Base-by-base conservation (phyloP, 2,113 vertebrate genomes). In the Prochilodus magdalenae region DNA sequence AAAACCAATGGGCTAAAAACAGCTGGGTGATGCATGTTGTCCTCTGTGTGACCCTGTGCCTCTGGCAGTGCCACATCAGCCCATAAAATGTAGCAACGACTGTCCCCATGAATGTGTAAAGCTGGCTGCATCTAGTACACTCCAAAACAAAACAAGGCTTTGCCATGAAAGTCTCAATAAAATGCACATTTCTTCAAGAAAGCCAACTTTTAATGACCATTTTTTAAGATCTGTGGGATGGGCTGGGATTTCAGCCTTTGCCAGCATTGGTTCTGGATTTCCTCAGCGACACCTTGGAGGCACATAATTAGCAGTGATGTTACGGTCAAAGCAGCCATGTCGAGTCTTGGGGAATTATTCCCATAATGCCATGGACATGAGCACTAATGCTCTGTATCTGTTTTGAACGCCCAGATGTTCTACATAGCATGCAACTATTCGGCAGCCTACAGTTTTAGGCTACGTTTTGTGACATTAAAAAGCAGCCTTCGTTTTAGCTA, bases 251-350 rank as follows among this genome's bases (percentile, higher is more conserved):
- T 62, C 60, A 78, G 20, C 53, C 66, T 71, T 78, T 88, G 85
- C 87, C 87, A 90, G 74, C 30, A 51, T 69, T 13, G 83, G 86
- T 29, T 91, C 90, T 93, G 92, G 89, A 88, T 84, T 90, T 89
- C 67, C 75, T 94, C 92, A 93, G 87, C 80, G 14, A 93, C 92
- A 93, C 93, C 86, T 89, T 80, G n/a, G 77, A 81, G 77, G 77
- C 82, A 75, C 75, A 78, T 86, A 89, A 90, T 93, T 91, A 90
- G 82, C 74, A 85, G 85, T 75, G 84, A 90, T 87, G 88, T 89
- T 91, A 85, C 63, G 88, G 85, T 87, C 78, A 83, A 88, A 88
- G 81, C 89, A 87, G 87, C 62, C 65, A 75, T 53, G 63, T 81
- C 36, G 40, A 82, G 82, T 84, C 82, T 70, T 44, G 60, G 55